A percentile compares a stretch with the other conserved stretches of the same genome.
Evolutionary conservation across 2,888 invertebrate genomes (phyloP).

Genomic region (Torymus aiolomorphi): DNA sequence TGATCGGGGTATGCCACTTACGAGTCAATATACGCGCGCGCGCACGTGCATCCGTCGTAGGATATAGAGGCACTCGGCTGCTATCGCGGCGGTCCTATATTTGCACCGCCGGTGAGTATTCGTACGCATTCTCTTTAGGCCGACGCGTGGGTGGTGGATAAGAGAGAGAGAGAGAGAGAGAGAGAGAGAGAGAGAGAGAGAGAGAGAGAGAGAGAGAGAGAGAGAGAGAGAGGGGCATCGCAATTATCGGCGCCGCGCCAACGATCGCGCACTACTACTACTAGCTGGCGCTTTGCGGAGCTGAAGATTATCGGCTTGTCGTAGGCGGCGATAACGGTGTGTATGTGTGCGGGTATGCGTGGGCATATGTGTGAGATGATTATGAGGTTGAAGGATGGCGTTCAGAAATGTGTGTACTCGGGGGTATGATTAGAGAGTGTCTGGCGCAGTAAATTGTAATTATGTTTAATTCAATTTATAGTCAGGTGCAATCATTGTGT

Average conservation of each 20-base stretch:
- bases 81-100: background rate
- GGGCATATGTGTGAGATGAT: constrained; percentile 1
- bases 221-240: background rate
- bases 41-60: background rate
- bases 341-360: background rate
- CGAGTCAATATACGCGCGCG: constrained; percentile 44
- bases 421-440: no score
- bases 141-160: background rate
- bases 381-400: no score
- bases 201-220: background rate
- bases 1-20: constrained; percentile 41
- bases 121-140: constrained; percentile 37
- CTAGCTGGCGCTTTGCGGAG: background rate
- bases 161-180: background rate
- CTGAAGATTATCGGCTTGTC: constrained; percentile 46
- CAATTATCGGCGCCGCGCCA: constrained; percentile 37
- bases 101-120: no score
- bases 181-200: background rate
- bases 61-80: background rate
- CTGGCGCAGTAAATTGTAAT: no score
- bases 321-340: background rate
- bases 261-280: background rate
- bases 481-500: no score
- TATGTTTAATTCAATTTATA: no score
- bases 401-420: no score